These are phyloP conservation scores for Antheraea yamamai DNA, from an alignment of 2,888 invertebrate genomes.

Conservation along the genomic window DNA sequence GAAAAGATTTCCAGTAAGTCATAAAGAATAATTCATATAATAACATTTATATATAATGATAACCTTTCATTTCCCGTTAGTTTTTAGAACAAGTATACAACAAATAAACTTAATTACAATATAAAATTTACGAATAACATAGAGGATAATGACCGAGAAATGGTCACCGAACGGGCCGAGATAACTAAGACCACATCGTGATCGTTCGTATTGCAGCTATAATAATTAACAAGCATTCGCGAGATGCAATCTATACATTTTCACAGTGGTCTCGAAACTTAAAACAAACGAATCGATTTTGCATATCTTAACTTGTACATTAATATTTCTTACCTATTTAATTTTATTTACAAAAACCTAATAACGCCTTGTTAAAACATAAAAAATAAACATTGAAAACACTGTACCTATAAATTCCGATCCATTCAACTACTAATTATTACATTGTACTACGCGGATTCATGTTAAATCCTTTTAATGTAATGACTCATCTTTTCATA, in stretches of 20 bases:
- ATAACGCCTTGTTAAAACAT: no score
- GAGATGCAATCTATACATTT: slow-evolving; percentile 10
- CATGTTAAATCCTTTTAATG: background rate
- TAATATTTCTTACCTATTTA: background rate
- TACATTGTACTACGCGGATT: background rate
- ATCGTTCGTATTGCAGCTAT: slow-evolving; percentile 11
- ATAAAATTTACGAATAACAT: slow-evolving; percentile 8
- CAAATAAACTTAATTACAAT: slow-evolving; percentile 3
- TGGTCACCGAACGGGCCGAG: slow-evolving; percentile 17
- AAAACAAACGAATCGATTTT: background rate
- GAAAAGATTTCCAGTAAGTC: slow-evolving; percentile 42
- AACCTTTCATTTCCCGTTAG: background rate
- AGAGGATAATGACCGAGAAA: slow-evolving; percentile 24
- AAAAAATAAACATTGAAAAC: background rate
- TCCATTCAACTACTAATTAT: background rate
- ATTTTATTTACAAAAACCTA: background rate
- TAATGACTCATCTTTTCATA: background rate
- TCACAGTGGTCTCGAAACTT: background rate
- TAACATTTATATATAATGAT: no score
- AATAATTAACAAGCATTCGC: slow-evolving; percentile 18
- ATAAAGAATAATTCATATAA: slow-evolving; percentile 14
- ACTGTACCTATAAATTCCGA: background rate
- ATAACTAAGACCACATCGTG: slow-evolving; percentile 14
- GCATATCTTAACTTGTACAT: background rate
- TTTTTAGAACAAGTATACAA: background rate